These are phyloP conservation scores for Notodonta dromedarius DNA, from an alignment of 2,888 invertebrate species.

Conservation along the genomic window DNA sequence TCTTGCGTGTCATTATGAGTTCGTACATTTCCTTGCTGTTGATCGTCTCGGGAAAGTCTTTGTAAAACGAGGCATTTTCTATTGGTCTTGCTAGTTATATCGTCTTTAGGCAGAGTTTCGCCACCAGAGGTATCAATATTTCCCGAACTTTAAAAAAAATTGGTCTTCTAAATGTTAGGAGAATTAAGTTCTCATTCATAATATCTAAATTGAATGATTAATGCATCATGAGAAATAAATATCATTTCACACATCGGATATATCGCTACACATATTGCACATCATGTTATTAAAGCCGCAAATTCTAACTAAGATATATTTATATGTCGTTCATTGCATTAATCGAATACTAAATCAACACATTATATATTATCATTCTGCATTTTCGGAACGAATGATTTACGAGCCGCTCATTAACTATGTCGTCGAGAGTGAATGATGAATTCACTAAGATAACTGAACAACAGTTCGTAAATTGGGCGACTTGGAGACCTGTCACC, in stretches of 20 bases:
- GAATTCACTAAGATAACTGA: slow-evolving; percentile 47
- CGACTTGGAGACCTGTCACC: slow-evolving; percentile 24
- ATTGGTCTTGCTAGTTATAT: no score
- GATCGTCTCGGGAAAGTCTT: no score
- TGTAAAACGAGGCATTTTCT: no score
- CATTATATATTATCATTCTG: neutral
- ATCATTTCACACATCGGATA: neutral
- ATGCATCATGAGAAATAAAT: no score
- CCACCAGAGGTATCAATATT: no score
- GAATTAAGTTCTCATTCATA: no score
- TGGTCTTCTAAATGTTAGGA: no score
- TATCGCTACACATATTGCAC: neutral
- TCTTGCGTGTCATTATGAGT: no score
- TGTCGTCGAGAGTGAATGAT: slow-evolving; percentile 49
- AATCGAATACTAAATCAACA: neutral
- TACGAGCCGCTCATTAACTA: slow-evolving; percentile 49
- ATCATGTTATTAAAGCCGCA: neutral
- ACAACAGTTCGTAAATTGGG: slow-evolving; percentile 49
- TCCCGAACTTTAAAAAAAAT: no score
- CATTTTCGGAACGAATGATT: slow-evolving; percentile 29
- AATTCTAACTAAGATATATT: slow-evolving; percentile 1
- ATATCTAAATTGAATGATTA: no score
- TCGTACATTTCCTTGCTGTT: no score
- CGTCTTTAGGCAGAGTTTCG: no score
- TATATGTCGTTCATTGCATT: neutral